Evolutionary conservation across 2,113 vertebrate genomes (phyloP), one percentile per base, ranked within the genome.

Genomic region (Microtus oregoni): DNA sequence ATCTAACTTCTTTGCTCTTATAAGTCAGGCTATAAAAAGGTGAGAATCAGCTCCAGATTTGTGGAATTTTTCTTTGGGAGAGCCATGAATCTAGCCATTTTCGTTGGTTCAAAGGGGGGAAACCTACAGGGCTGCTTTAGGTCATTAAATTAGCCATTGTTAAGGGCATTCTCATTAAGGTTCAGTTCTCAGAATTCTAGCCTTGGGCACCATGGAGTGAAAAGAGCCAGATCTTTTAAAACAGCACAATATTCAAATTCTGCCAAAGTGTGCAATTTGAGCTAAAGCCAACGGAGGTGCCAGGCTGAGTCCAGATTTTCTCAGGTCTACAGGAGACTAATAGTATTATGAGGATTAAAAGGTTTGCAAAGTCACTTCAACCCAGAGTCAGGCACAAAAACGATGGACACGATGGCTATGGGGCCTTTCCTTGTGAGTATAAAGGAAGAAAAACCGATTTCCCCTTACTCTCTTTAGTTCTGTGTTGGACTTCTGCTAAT

Each of bases 41-140:
- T 94, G 95, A 96, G 95, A 97, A 96, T 97, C 94, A 94, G 90
- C 90, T 97, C 93, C 96, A 97, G 92, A 96, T 96, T 95, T 96
- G 72, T 93, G 79, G 55, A 55, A 89, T 90, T 94, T 96, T 96
- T 97, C 85, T 94, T 96, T 95, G 73, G 61, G 83, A 93, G 58
- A 93, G 70, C 91, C 79, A 89, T 61, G 92, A 94, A 89, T 92
- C 94, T 91, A 96, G 89, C 86, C 65, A 83, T 89, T 96, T 96
- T 97, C 94, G 75, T 95, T 96, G 86, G 85, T 50, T 95, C 87
- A 44, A 92, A 30, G n/a, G 41, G 32, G 32, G 35, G 72, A 75
- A 97, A 93, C n/a, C 86, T 92, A 90, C 13, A 78, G 82, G 47
- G 65, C 52, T 86, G 35, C 82, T 94, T 95, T 58, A 61, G 90